Conservation (phyloP, 2,113 vertebrate species). For the Elanus axillaris region DNA sequence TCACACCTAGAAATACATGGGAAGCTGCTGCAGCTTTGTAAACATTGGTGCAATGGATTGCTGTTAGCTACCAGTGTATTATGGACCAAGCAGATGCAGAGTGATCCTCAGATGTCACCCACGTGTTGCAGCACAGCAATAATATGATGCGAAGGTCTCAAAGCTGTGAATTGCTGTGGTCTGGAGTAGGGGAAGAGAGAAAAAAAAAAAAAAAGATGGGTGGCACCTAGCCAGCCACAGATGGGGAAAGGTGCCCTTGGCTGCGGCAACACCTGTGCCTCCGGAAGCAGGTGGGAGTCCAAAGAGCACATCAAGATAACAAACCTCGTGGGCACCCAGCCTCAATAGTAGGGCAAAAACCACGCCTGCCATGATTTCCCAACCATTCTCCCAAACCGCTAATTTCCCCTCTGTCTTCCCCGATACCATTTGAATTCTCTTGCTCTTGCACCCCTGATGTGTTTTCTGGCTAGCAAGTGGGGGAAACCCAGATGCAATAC, state of each 20-base stretch:
- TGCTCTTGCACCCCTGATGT: fast-evolving
- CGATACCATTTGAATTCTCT: neutral
- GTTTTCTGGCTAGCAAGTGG: neutral
- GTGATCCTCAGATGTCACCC: neutral
- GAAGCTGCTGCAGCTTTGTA: neutral
- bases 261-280: neutral
- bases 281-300: neutral
- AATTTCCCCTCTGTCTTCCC: neutral
- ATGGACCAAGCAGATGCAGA: neutral
- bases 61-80: neutral
- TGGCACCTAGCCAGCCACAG: neutral
- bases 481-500: neutral
- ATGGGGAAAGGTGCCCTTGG: neutral
- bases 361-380: neutral
- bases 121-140: neutral
- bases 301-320: neutral
- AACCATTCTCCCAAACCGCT: neutral
- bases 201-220: neutral
- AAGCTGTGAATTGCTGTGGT: neutral
- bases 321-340: neutral
- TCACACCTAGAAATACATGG: neutral
- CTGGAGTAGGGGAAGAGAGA: neutral
- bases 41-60: fast-evolving
- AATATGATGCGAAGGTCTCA: neutral
- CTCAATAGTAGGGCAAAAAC: neutral